Conservation (phyloP, 2,888 invertebrate genomes). For the Erpobdella octoculata region DNA sequence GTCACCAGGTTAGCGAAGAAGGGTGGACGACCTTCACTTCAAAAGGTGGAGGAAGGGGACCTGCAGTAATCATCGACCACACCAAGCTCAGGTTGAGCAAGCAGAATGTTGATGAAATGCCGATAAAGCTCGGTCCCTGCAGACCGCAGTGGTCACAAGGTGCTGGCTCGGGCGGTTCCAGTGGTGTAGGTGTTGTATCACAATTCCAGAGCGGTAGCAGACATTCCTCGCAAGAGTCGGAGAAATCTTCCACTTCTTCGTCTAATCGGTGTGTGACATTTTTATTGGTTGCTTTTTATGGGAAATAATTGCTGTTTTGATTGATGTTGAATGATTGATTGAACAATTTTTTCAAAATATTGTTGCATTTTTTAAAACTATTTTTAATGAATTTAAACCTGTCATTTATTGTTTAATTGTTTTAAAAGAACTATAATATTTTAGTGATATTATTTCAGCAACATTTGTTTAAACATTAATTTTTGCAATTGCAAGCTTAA, state of each 20-base stretch:
- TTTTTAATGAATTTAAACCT: no score
- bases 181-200: constrained; percentile 46
- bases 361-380: no score
- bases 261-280: no score
- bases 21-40: constrained; percentile 9
- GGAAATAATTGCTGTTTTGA: no score
- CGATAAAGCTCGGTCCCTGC: constrained; percentile 50
- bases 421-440: no score
- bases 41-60: background rate
- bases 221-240: constrained; percentile 32
- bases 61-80: background rate
- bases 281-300: no score
- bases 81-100: constrained; percentile 7
- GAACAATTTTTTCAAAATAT: no score
- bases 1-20: constrained; percentile 12
- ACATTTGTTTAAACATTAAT: no score
- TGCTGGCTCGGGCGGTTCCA: constrained; percentile 43
- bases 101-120: constrained; percentile 41
- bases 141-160: constrained; percentile 35
- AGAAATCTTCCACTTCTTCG: constrained; percentile 23
- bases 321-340: no score
- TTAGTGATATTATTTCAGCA: no score
- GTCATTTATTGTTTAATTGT: no score
- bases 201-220: constrained; percentile 38
- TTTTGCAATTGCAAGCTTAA: no score